These are phyloP conservation scores for Verasper variegatus DNA, from an alignment of 2,113 vertebrate species.

Conservation along the genomic window DNA sequence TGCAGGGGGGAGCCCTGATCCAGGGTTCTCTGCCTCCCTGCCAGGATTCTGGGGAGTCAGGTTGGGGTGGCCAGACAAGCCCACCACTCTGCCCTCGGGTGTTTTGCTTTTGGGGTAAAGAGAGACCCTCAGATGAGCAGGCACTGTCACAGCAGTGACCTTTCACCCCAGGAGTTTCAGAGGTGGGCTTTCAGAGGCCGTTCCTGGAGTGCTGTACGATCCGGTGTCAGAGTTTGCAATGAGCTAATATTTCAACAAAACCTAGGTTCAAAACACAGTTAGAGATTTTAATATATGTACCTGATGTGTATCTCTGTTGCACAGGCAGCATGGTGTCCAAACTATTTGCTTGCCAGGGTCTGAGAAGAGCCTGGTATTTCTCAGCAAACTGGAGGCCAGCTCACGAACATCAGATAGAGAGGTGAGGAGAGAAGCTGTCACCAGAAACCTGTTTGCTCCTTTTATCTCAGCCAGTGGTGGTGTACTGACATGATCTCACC, in stretches of 20 bases:
- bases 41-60: constrained; percentile 70
- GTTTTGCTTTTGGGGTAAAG: constrained; percentile 74
- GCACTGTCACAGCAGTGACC: constrained; percentile 75
- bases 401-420: constrained; percentile 43
- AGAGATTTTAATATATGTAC: constrained; percentile 57
- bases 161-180: constrained; percentile 72
- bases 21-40: constrained; percentile 71
- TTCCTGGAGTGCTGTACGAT: constrained; percentile 44
- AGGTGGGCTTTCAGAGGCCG: constrained; percentile 55
- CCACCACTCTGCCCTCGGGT: constrained; percentile 66
- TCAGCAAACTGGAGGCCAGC: constrained; percentile 39
- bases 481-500: constrained; percentile 57
- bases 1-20: constrained; percentile 79
- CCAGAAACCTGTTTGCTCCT: constrained; percentile 56
- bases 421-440: constrained; percentile 72
- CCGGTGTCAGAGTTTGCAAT: constrained; percentile 36
- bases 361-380: constrained; percentile 15
- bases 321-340: constrained; percentile 32
- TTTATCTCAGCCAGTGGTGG: constrained; percentile 40
- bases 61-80: constrained; percentile 72
- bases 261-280: constrained; percentile 52
- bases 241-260: constrained; percentile 44
- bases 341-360: constrained; percentile 37
- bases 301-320: constrained; percentile 25
- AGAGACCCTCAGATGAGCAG: constrained; percentile 72